Percentiles rank a stretch among this genome's conserved stretches.
phyloP scores from a whole-genome alignment of 1,140 invertebrate species.

The Muscidifurax raptorellus region DNA sequence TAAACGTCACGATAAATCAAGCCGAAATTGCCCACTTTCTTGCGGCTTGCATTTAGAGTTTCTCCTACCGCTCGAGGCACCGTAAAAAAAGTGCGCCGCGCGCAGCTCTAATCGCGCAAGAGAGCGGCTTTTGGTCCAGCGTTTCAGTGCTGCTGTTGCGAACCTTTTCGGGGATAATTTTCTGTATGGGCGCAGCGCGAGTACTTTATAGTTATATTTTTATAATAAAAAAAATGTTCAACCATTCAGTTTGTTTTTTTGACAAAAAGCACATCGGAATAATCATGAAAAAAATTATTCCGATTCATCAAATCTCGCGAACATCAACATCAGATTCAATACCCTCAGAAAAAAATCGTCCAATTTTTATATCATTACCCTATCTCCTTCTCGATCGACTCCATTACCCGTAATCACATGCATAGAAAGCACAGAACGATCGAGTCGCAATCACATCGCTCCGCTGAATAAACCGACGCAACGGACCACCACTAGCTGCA shows the following conservation, averaged over 20 bases:
- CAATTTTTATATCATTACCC: not conserved
- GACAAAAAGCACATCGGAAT: too few species aligned
- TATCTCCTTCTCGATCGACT: conserved; percentile 3
- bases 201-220: not conserved
- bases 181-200: not conserved
- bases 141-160: not conserved
- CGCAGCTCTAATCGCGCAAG: not conserved
- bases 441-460: not conserved
- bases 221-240: not conserved
- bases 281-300: not conserved
- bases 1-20: not conserved
- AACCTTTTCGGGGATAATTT: not conserved
- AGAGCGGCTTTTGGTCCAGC: not conserved
- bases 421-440: not conserved
- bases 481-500: not conserved
- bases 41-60: not conserved
- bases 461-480: not conserved
- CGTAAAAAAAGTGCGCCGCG: not conserved
- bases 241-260: too few species aligned
- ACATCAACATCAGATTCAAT: not conserved
- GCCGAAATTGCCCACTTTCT: not conserved
- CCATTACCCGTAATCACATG: conserved; percentile 40
- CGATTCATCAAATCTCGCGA: not conserved
- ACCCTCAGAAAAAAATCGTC: not conserved
- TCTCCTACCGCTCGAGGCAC: not conserved